phyloP scores from a whole-genome alignment of 2,888 invertebrate genomes.

The Hyles lineata region DNA sequence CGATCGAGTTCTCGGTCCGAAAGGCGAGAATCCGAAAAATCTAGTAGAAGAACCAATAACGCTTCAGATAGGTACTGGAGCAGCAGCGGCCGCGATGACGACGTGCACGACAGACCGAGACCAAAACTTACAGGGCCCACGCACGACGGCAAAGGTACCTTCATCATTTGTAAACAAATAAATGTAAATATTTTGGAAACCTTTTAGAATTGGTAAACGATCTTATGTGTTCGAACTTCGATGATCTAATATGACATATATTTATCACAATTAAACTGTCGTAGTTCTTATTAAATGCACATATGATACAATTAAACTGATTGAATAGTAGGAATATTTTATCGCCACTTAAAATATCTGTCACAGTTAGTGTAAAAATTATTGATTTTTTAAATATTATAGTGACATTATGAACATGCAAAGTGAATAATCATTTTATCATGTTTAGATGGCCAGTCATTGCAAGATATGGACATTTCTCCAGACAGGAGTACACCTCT shows the following conservation, averaged over 20 bases:
- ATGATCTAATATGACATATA: background rate
- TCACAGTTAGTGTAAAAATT: too few relatives aligned
- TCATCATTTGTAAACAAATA: too few relatives aligned
- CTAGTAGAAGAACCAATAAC: conserved; percentile 72
- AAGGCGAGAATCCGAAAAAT: conserved; percentile 71
- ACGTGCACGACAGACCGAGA: conserved; percentile 68
- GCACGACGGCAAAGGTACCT: conserved; percentile 71
- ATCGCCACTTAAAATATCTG: too few relatives aligned
- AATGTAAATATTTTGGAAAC: too few relatives aligned
- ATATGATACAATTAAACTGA: too few relatives aligned
- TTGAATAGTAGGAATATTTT: too few relatives aligned
- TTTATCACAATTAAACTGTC: too few relatives aligned
- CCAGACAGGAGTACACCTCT: conserved; percentile 95
- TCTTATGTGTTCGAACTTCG: background rate
- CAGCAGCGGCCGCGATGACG: conserved; percentile 67
- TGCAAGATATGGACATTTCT: conserved; percentile 97
- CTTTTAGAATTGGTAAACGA: too few relatives aligned
- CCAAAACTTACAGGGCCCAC: conserved; percentile 64
- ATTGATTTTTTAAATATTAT: background rate
- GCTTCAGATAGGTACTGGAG: conserved; percentile 75
- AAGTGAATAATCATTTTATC: conserved; percentile 7
- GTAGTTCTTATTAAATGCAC: too few relatives aligned
- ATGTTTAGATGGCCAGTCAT: conserved; percentile 77
- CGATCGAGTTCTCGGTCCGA: conserved; percentile 75
- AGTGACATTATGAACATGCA: background rate